Base-by-base conservation (phyloP, 35 echinoderm and acorn worm genomes). In the Ophiothrix spiculata region DNA sequence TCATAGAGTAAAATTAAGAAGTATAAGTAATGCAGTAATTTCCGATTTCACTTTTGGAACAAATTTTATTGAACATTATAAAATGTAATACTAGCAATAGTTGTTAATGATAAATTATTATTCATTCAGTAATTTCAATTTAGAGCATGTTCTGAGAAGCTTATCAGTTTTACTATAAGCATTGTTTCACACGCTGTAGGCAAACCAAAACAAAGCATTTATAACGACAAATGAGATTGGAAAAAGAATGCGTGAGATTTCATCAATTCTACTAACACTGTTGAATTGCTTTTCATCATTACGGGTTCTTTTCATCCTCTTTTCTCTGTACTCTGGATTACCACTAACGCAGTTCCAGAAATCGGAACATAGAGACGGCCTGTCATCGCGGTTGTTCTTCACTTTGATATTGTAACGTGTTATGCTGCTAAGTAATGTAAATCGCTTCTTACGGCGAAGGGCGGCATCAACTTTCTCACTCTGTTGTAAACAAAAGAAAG, bases 221-320 rank as follows among this genome's bases (percentile, higher is more conserved):
- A 85, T 77, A 35, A 97, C 25, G 37, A 87, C 42, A 49, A 97
- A 97, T 11, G 83, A 82, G 0, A 97, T 32, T 0, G 94, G 94
- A 56, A 93, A 97, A 4, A 80, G 38, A 29, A 97, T 75, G 19
- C 90, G 45, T 1, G 94, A 88, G 33, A 87, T 78, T 83, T 90
- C 87, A 80, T 97, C 94, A 60, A 97, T 93, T 56, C 84, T 92
- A 49, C 94, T 97, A 79, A 97, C 94, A 34, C 91, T 97, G 80
- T 97, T 97, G 64, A 93, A 97, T 16, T 87, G 42, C 69, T 97
- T 93, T 10, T 75, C 87, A 38, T 84, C 74, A 34, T 92, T 89
- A 17, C 84, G 32, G 79, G 83, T 90, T 14, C 85, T 63, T 60
- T 85, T 73, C 1, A 88, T 69, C 33, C 94, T 74, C 8, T 74